These are phyloP conservation scores for Alviniconcha strummeri DNA, from an alignment of 2,888 invertebrate species.

Conservation along the genomic window DNA sequence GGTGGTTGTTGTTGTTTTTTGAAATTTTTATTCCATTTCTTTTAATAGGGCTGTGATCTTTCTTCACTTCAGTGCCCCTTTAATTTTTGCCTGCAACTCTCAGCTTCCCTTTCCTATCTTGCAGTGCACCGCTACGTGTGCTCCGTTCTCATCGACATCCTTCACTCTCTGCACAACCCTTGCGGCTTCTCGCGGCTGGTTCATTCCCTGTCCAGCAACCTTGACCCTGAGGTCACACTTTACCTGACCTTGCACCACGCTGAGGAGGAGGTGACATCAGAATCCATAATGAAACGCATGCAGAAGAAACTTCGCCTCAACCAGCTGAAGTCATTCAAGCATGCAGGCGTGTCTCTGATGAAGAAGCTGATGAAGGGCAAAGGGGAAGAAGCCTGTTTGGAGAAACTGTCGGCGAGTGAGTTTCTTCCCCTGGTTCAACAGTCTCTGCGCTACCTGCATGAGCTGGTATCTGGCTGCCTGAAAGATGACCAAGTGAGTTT, in stretches of 20 bases:
- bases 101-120: neutral
- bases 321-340: neutral
- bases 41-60: too few species aligned
- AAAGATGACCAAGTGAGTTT: neutral
- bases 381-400: conserved; percentile 18
- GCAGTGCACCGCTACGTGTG: conserved; percentile 46
- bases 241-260: conserved; percentile 34
- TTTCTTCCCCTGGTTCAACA: conserved; percentile 17
- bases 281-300: conserved; percentile 8
- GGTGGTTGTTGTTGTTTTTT: too few species aligned
- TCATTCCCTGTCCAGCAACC: conserved; percentile 31
- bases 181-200: conserved; percentile 45
- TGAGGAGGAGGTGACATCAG: neutral
- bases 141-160: conserved; percentile 45
- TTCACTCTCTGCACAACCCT: conserved; percentile 54
- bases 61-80: too few species aligned
- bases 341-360: conserved; percentile 15
- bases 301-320: conserved; percentile 1
- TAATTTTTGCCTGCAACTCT: too few species aligned
- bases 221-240: conserved; percentile 17
- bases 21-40: too few species aligned
- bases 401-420: neutral
- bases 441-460: conserved; percentile 28
- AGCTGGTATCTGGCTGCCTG: neutral
- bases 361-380: conserved; percentile 23